Percentiles rank a stretch among this genome's conserved stretches.
These are phyloP conservation scores for Diabrotica undecimpunctata DNA, from an alignment of 1,140 invertebrate species.

Conservation along the genomic window DNA sequence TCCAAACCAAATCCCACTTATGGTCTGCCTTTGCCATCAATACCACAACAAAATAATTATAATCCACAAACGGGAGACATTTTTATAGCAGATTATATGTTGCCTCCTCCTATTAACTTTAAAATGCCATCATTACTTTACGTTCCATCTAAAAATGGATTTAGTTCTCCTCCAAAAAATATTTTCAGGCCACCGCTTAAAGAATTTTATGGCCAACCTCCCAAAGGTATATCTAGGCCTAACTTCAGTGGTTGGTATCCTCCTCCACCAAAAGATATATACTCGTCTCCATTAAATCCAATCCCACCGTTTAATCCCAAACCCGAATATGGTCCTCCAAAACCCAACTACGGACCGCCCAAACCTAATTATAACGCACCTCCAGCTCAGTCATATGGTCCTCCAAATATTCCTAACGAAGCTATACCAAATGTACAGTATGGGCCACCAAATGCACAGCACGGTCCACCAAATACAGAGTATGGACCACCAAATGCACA, in stretches of 20 bases:
- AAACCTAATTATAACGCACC: conserved; percentile 26
- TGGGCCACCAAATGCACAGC: neutral
- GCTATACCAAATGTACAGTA: too few species aligned
- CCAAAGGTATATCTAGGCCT: too few species aligned
- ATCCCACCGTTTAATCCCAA: neutral
- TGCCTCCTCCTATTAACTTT: conserved; percentile 16
- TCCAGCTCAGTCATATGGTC: conserved; percentile 13
- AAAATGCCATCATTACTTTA: conserved; percentile 33
- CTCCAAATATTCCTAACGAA: neutral
- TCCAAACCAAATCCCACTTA: neutral
- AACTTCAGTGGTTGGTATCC: too few species aligned
- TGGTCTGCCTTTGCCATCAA: neutral
- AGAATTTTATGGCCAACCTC: neutral
- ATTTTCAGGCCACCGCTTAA: conserved; percentile 27
- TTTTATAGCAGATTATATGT: conserved; percentile 16
- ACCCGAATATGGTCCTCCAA: conserved; percentile 10
- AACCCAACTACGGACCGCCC: conserved; percentile 16
- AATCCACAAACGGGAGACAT: neutral
- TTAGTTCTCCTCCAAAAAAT: conserved; percentile 23
- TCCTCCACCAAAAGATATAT: conserved; percentile 15
- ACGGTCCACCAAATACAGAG: neutral
- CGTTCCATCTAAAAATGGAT: conserved; percentile 31
- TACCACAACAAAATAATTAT: neutral
- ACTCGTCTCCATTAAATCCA: conserved; percentile 14
- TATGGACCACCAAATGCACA: neutral